Percentiles rank a stretch among this genome's conserved stretches.
Conservation (phyloP, 2,797 vertebrate genomes). For the Florisuga fusca region DNA sequence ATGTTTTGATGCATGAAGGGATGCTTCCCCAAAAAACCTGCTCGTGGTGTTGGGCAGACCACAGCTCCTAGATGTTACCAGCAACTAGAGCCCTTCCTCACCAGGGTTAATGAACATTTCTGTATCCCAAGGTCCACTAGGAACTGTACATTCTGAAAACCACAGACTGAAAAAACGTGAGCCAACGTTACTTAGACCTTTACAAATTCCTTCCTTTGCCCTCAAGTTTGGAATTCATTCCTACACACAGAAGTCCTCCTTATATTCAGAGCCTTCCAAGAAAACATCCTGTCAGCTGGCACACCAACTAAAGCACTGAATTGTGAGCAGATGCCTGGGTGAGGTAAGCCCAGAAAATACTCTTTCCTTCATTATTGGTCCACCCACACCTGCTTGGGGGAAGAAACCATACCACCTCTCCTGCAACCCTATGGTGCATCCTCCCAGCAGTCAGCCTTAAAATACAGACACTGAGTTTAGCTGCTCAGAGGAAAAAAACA, state of each 20-base stretch:
- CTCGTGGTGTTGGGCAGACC: rapidly evolving
- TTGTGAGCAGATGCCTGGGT: conserved; percentile 77
- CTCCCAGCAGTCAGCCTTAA: not conserved
- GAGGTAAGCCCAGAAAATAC: conserved; percentile 60
- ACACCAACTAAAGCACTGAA: conserved; percentile 45
- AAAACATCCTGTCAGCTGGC: conserved; percentile 71
- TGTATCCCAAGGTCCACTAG: not conserved
- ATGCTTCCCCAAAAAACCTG: not conserved
- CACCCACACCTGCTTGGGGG: rapidly evolving
- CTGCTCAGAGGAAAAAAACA: not conserved
- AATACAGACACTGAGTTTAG: not conserved
- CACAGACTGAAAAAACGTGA: conserved; percentile 28
- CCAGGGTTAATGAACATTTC: not conserved
- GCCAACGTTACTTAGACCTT: conserved; percentile 47
- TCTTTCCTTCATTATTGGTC: not conserved
- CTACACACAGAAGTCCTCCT: conserved; percentile 74
- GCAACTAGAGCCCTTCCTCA: not conserved
- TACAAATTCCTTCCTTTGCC: conserved; percentile 48
- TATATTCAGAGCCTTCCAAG: conserved; percentile 59
- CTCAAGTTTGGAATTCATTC: conserved; percentile 56
- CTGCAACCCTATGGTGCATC: not conserved
- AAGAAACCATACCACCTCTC: not conserved
- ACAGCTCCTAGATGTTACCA: not conserved
- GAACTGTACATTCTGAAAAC: conserved; percentile 4
- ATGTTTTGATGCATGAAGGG: too few relatives aligned